Base-by-base conservation (phyloP, 1,140 invertebrate genomes). In the Olivierus martensii region DNA sequence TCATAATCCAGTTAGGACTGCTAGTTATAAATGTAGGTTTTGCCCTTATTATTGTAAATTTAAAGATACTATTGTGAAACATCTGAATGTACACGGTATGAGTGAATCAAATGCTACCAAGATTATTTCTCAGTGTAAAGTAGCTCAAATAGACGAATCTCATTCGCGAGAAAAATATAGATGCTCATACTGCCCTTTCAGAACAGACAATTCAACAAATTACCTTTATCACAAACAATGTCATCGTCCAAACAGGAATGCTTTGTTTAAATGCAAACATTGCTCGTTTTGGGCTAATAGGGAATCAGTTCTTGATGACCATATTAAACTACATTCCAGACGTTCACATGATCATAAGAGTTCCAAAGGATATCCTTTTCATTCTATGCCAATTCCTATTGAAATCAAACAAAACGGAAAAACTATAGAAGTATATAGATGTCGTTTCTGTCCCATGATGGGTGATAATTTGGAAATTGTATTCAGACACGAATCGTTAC, bases 11-110 rank as follows among this genome's bases (percentile, higher is more conserved):
- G 79, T 77, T 48, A 65, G 76, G 7, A 78, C 79, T 43, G 78
- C 80, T 19, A 77, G 79, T 58, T 82, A 81, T 60, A 88, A 87
- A 66, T 90, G 87, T 68, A 79, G 78, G 59, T 78, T 80, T 57
- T 90, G 86, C 66, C 80, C 83, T 1, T 62, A 61, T 55, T 63
- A 46, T 36, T 57, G 63, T 0, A 63, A 59, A 38, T 58, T 55
- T 12, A 61, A 62, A 18, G 61, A 71, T 14, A 62, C 70, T 10
- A 59, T 72, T 3, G 61, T 65, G 19, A 66, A 69, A 42, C 71
- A 73, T 52, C 56, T 67, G 46, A 63, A 63, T 47, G 60, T 71
- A 3, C 71, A 73, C 56, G 55, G 47, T 42, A 60, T 39, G 55
- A 43, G 17, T 18, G 41, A 6, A 18, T 22, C 36, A 39, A 41